Evolutionary conservation across 92 coral and sea anemone genomes (phyloP).

Genomic region (Virgularia gustaviana): DNA sequence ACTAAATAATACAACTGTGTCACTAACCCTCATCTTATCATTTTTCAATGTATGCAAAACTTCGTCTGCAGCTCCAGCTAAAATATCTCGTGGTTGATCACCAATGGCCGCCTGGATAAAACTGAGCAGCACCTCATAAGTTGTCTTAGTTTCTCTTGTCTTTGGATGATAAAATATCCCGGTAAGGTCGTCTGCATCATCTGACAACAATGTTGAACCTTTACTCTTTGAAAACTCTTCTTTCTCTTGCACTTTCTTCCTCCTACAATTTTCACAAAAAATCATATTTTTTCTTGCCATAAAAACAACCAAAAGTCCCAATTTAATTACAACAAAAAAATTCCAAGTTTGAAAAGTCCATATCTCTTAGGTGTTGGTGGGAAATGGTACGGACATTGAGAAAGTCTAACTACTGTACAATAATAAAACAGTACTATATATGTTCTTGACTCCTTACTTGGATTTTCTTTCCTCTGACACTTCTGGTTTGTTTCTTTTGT

Average conservation of each 20-base stretch:
- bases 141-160: slow-evolving; percentile 92
- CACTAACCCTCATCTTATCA: slow-evolving; percentile 81
- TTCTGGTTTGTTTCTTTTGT: slow-evolving; percentile 87
- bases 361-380: neutral
- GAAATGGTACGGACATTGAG: too few species aligned
- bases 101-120: slow-evolving; percentile 98
- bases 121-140: slow-evolving; percentile 89
- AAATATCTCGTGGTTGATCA: slow-evolving; percentile 98
- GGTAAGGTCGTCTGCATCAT: slow-evolving; percentile 78
- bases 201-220: slow-evolving; percentile 78
- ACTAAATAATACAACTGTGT: neutral
- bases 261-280: too few species aligned
- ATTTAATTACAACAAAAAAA: too few species aligned
- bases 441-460: slow-evolving; percentile 81
- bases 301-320: too few species aligned
- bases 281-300: too few species aligned
- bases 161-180: slow-evolving; percentile 92
- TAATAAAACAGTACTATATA: too few species aligned
- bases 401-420: too few species aligned
- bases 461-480: slow-evolving; percentile 84
- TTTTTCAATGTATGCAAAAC: slow-evolving; percentile 80
- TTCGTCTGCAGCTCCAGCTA: slow-evolving; percentile 99
- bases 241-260: slow-evolving; percentile 82
- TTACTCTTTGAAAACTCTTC: slow-evolving; percentile 79
- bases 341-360: neutral